Evolutionary conservation across 2,888 invertebrate species (phyloP), one percentile per base, ranked within the genome.

Genomic region (Salpingus planirostris): DNA sequence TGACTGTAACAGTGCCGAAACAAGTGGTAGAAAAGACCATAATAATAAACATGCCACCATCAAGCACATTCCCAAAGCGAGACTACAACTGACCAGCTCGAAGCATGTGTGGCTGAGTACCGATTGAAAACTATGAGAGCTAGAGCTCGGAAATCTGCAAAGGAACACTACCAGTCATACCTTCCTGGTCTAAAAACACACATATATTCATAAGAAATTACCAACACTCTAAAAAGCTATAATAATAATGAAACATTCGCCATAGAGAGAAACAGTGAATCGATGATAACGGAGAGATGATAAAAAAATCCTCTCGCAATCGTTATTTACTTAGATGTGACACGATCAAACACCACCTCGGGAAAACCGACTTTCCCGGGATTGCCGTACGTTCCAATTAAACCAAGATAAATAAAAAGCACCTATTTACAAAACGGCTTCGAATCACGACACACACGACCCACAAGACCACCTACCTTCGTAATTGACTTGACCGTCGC

Each of bases 401-500:
- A n/a, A n/a, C n/a, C n/a, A n/a, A n/a, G n/a, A n/a, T n/a, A n/a
- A n/a, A n/a, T 6, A 23, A n/a, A 27, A 18, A 27, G n/a, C 21
- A 8, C 8, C 8, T 8, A 18, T 18, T 18, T 18, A 8, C 8
- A 7, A 6, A 7, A 8, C 15, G 6, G 6, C 15, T 7, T 27
- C 10, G 6, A 7, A 31, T n/a, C 21, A 8, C 27, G 2, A 29
- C 18, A 21, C 18, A 24, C n/a, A 30, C 15, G 15, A 15, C 6
- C 15, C 6, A 13, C 14, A 13, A 11, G 26, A 11, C 24, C 13
- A 21, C 13, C 29, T 33, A 86, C 86, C 90, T 79, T 90, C 89
- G 70, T 93, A 93, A 79, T 92, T 92, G 73, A 97, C 93, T 76
- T 96, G 93, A 56, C 96, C 96, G 70, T 96, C 96, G 64, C 93